Percentiles rank a stretch among this genome's conserved stretches.
phyloP scores from a whole-genome alignment of 2,113 vertebrate genomes.

The Hydropotes inermis region DNA sequence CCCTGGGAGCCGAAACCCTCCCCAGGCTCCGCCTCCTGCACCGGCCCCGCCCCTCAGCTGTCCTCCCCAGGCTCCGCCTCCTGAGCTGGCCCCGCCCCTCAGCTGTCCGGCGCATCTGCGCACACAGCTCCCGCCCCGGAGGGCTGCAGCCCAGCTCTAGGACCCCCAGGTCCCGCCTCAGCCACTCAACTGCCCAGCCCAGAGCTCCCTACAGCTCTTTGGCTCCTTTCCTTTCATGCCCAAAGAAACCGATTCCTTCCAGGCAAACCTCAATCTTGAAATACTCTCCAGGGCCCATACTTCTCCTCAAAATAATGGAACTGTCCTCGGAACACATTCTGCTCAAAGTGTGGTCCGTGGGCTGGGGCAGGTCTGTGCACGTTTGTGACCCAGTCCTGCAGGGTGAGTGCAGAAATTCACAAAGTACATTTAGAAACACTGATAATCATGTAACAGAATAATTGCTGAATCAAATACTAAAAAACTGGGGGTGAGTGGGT shows the following conservation, averaged over 20 bases:
- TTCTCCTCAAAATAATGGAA: background rate
- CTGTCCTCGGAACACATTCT: background rate
- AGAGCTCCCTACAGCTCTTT: background rate
- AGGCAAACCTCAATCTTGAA: background rate
- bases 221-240: background rate
- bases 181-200: background rate
- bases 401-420: background rate
- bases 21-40: background rate
- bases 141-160: background rate
- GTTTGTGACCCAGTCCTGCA: background rate
- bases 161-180: background rate
- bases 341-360: background rate
- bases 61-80: background rate
- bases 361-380: background rate
- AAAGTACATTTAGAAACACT: background rate
- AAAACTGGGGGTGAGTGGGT: background rate
- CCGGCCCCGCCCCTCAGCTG: background rate
- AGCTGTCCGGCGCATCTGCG: accelerated
- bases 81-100: background rate
- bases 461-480: background rate
- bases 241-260: background rate
- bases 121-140: background rate
- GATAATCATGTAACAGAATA: background rate
- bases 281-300: background rate
- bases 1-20: accelerated